Evolutionary conservation across 2,888 invertebrate species (phyloP).

Genomic region (Oscheius sp.): DNA sequence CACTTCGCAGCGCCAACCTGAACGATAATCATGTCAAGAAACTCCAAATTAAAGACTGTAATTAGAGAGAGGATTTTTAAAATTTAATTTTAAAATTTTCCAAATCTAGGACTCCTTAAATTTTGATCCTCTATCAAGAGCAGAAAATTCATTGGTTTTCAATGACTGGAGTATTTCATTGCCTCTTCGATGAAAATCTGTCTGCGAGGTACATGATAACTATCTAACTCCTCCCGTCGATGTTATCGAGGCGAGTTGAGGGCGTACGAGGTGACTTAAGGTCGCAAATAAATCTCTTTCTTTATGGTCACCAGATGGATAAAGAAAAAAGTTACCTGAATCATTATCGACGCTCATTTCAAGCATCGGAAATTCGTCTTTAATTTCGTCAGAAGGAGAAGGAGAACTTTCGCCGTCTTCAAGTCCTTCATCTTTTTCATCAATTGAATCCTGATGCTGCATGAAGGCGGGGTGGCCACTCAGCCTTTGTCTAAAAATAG

Average conservation of each 20-base stretch:
- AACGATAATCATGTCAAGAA: constrained; percentile 23
- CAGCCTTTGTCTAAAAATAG: constrained; percentile 13
- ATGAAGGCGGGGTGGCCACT: constrained; percentile 12
- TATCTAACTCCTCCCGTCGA: constrained; percentile 25
- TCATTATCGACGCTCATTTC: constrained; percentile 29
- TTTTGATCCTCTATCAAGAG: no score
- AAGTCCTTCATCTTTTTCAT: constrained; percentile 16
- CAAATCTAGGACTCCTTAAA: no score
- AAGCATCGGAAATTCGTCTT: constrained; percentile 24
- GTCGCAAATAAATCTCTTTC: constrained; percentile 11
- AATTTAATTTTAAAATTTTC: no score
- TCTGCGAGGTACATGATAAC: constrained; percentile 15
- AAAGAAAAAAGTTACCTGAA: constrained; percentile 12
- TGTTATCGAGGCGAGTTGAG: constrained; percentile 31
- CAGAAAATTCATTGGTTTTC: no score
- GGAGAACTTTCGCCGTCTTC: constrained; percentile 35
- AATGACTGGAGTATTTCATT: no score
- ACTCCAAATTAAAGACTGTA: constrained; percentile 24
- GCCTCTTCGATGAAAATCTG: constrained; percentile 22
- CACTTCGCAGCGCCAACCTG: constrained; percentile 27
- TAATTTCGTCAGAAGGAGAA: constrained; percentile 35
- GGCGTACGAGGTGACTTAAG: constrained; percentile 29
- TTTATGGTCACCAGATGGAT: constrained; percentile 15
- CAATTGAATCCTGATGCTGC: constrained; percentile 21
- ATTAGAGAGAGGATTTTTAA: constrained; percentile 7